Base-by-base conservation (phyloP, 2,797 vertebrate genomes). In the Chelidonichthys spinosus region DNA sequence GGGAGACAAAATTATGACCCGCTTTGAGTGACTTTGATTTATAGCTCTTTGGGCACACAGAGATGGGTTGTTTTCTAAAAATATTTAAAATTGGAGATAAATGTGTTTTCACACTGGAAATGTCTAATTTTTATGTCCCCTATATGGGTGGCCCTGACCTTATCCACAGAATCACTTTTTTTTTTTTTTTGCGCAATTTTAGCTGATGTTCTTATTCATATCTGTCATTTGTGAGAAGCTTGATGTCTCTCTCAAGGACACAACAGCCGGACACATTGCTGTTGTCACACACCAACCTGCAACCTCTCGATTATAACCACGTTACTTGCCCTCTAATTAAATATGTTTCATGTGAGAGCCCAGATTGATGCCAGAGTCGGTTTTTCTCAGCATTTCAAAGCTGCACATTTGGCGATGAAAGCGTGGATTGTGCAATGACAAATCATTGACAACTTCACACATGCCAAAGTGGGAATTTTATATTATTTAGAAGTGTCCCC, bases 381-480 rank as follows among this genome's bases (percentile, higher is more conserved):
- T 55, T 72, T 49, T 65, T 72, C 55, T 78, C 47, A 39, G 59
- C 56, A 47, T 72, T 75, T 77, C 6, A 72, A 77, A 80, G 77
- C 79, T 1, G 4, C 74, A 59, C 32, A 70, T 55, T 36, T 18
- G 2, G 25, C 58, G 60, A 47, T 76, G 66, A 83, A 87, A 81
- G 74, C 76, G 71, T 17, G 44, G 55, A 54, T 77, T 87, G 75
- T 78, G 80, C 73, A 80, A 74, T 55, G 53, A 55, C 32, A 83
- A 86, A 87, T 69, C n/a, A 66, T 33, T 71, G 69, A 52, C 80
- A 84, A 79, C 62, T 68, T 78, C 58, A 67, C 56, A 74, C 50
- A 78, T 78, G 73, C 79, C 78, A 85, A 74, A 84, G 55, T 60
- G 63, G 66, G 72, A 76, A 67, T 81, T 84, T 85, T 72, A 72